These are phyloP conservation scores for Acanthochromis polyacanthus DNA, from an alignment of 2,113 vertebrate species.

Conservation along the genomic window DNA sequence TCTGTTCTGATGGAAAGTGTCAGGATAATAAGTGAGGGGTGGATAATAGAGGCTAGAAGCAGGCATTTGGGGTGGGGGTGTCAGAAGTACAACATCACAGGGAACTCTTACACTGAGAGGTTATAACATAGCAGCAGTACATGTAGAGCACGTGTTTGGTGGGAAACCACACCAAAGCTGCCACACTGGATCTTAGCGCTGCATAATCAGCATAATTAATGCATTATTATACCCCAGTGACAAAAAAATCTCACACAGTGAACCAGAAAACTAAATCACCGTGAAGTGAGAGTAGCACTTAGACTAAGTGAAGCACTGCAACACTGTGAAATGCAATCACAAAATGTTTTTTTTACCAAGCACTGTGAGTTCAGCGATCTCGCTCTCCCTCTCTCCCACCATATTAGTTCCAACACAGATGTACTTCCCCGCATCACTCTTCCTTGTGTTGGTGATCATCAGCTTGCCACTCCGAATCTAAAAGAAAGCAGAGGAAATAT, in stretches of 20 bases:
- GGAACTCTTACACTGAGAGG: constrained; percentile 50
- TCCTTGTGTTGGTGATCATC: constrained; percentile 98
- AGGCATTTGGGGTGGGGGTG: constrained; percentile 9
- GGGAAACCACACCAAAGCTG: constrained; percentile 52
- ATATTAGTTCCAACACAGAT: constrained; percentile 98
- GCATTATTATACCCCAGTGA: constrained; percentile 43
- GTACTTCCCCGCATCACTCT: constrained; percentile 97
- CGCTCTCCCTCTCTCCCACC: constrained; percentile 97
- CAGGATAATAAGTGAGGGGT: constrained; percentile 37
- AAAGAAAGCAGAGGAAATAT: constrained; percentile 47
- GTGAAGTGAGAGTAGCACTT: constrained; percentile 32
- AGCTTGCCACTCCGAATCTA: constrained; percentile 98
- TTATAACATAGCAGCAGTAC: constrained; percentile 25
- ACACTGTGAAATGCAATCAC: constrained; percentile 9
- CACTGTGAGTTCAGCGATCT: constrained; percentile 95
- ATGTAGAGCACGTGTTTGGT: constrained; percentile 25
- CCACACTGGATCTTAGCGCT: constrained; percentile 38
- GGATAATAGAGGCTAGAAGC: constrained; percentile 34
- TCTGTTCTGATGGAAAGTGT: constrained; percentile 69
- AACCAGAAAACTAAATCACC: constrained; percentile 29
- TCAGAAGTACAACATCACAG: constrained; percentile 25
- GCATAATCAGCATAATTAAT: constrained; percentile 66
- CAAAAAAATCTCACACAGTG: constrained; percentile 32
- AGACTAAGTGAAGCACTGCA: constrained; percentile 41
- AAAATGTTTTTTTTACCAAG: constrained; percentile 85